Evolutionary conservation across 2,888 invertebrate species (phyloP).

Genomic region (Drosophila antonietae): DNA sequence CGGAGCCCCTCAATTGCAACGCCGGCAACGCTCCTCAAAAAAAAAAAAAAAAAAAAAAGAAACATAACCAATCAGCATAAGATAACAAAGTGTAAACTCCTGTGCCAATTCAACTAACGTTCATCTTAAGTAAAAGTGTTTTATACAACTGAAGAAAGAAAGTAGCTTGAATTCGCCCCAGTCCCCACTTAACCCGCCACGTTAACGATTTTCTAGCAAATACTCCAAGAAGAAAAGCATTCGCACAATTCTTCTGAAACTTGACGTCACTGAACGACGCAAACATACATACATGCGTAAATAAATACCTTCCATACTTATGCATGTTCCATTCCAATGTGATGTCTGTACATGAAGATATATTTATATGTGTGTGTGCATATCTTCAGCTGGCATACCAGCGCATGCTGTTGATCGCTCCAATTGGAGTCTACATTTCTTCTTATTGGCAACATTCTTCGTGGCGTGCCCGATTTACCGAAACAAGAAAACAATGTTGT

Average conservation of each 20-base stretch:
- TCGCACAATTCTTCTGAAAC: conserved; percentile 32
- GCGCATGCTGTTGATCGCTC: conserved; percentile 29
- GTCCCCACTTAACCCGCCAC: conserved; percentile 41
- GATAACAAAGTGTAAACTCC: conserved; percentile 16
- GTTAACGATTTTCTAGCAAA: conserved; percentile 53
- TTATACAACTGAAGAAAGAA: conserved; percentile 10
- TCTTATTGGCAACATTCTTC: conserved; percentile 48
- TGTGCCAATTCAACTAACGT: conserved; percentile 17
- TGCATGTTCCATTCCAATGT: conserved; percentile 1
- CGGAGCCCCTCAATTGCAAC: conserved; percentile 49
- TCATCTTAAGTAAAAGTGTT: conserved; percentile 49
- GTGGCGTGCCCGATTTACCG: conserved; percentile 32
- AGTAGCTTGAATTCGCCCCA: not conserved
- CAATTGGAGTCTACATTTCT: conserved; percentile 47
- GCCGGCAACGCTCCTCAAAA: conserved; percentile 42
- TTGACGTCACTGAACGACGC: conserved; percentile 34
- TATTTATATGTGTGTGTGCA: not conserved
- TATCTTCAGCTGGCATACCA: conserved; percentile 30
- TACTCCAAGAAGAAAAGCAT: conserved; percentile 19
- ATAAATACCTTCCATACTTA: conserved; percentile 6
- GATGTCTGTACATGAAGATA: conserved; percentile 2
- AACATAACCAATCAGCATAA: conserved; percentile 6
- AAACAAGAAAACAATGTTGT: conserved; percentile 9
- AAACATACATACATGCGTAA: not conserved
- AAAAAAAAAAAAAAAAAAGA: not conserved